Evolutionary conservation across 92 coral and sea anemone genomes (phyloP), one percentile per base, ranked within the genome.

Genomic region (Ricordea florida): DNA sequence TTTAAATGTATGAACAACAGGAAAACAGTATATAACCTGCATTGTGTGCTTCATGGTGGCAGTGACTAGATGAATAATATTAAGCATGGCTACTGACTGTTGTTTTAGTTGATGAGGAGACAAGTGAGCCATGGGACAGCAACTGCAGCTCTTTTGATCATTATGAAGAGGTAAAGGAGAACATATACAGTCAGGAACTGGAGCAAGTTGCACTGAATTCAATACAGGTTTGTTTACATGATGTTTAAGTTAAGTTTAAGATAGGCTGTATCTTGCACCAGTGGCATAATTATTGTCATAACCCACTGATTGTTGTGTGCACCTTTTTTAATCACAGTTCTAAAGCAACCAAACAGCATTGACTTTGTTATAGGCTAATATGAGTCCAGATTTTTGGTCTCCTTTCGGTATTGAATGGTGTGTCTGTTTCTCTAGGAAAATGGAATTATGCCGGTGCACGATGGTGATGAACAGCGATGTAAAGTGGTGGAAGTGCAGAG

Each of bases 401-500:
- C 18, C 14, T 10, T 44, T 33, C 2, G 62, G 44, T 6, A 10
- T 60, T 11, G 15, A 37, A 10, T 1, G 4, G 7, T n/a, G 1
- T 35, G 61, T 56, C 24, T 46, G 22, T 21, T 18, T 51, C 49
- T 18, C 11, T 63, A 93, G 96, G 82, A 74, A 23, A 77, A 80
- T 72, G 85, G 84, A 30, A 83, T 42, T 13, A 13, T 60, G 27
- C 68, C 82, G 13, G 32, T 76, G 40, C 68, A 80, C 16, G 89
- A 82, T 32, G 80, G 57, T 29, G 77, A 72, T 41, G 96, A 85
- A 11, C 99, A 92, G 81, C 76, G 82, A 26, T 91, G 97, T 43
- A 91, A 96, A 81, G 97, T 96, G 10, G 99, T 86, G 7, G 96
- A 96, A 53, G 99, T 96, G 4, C 97, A 96, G 75, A 80, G 73